These are phyloP conservation scores for Paracyclopina nana DNA, from an alignment of 1,140 invertebrate species.

Conservation along the genomic window DNA sequence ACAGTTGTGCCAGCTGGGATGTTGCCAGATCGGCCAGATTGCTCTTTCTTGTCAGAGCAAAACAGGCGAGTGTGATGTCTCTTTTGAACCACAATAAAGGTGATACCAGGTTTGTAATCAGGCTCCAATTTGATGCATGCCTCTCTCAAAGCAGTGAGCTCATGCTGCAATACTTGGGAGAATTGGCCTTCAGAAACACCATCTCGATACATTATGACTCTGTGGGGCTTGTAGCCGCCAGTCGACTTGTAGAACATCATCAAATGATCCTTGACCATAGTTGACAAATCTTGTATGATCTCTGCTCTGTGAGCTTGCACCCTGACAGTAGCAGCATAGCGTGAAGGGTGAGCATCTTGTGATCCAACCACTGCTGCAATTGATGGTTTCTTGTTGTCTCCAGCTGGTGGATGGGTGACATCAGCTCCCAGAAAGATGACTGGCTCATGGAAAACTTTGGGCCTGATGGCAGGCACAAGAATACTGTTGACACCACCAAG, in stretches of 20 bases:
- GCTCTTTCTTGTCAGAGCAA: slow-evolving; percentile 95
- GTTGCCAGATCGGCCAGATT: slow-evolving; percentile 94
- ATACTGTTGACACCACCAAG: slow-evolving; percentile 98
- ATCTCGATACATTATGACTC: slow-evolving; percentile 89
- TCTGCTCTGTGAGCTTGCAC: slow-evolving; percentile 97
- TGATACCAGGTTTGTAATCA: slow-evolving; percentile 97
- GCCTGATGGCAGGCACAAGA: slow-evolving; percentile 82
- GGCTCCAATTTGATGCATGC: slow-evolving; percentile 67
- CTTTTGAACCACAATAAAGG: slow-evolving; percentile 98
- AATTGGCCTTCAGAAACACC: slow-evolving; percentile 86
- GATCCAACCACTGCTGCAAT: slow-evolving; percentile 97
- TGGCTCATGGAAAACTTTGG: slow-evolving; percentile 80
- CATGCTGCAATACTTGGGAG: slow-evolving; percentile 73
- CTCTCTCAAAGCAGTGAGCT: slow-evolving; percentile 88
- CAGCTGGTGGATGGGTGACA: slow-evolving; percentile 98
- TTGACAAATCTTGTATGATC: slow-evolving; percentile 93
- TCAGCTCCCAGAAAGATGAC: slow-evolving; percentile 98
- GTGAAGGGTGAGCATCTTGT: slow-evolving; percentile 98
- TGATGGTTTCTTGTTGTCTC: slow-evolving; percentile 94
- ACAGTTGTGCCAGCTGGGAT: slow-evolving; percentile 99
- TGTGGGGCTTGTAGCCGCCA: slow-evolving; percentile 77
- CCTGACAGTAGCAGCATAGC: slow-evolving; percentile 94
- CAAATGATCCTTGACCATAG: slow-evolving; percentile 86
- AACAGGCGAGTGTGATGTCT: slow-evolving; percentile 91
- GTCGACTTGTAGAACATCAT: slow-evolving; percentile 95